Conservation (phyloP, 2,888 invertebrate genomes). For the Drosophila macrospina region DNA sequence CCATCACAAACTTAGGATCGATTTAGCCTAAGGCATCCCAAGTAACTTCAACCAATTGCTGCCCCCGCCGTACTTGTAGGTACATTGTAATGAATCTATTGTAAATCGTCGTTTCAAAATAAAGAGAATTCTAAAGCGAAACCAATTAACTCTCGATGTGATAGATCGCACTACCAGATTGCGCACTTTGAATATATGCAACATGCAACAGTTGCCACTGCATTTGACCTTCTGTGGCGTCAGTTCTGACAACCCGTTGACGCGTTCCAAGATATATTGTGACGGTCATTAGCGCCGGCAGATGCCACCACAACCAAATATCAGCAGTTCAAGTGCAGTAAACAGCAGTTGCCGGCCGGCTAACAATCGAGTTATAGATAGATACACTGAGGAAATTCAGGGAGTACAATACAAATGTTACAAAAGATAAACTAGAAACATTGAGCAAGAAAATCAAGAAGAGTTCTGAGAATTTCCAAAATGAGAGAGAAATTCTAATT, state of each 20-base stretch:
- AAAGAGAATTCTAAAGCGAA: slow-evolving; percentile 56
- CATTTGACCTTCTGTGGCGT: slow-evolving; percentile 66
- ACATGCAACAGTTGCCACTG: slow-evolving; percentile 38
- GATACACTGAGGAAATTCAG: slow-evolving; percentile 8
- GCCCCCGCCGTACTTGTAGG: slow-evolving; percentile 34
- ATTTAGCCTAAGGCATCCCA: slow-evolving; percentile 30
- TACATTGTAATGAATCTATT: slow-evolving; percentile 50
- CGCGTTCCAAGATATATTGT: slow-evolving; percentile 53
- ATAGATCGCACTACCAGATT: slow-evolving; percentile 19
- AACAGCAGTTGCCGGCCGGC: slow-evolving; percentile 46
- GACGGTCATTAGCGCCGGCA: slow-evolving; percentile 61
- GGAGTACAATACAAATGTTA: too few species aligned
- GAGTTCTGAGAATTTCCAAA: too few species aligned
- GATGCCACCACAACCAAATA: slow-evolving; percentile 60
- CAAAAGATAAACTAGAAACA: too few species aligned
- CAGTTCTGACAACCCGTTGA: slow-evolving; percentile 64
- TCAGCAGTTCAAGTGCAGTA: slow-evolving; percentile 74
- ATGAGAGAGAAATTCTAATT: too few species aligned
- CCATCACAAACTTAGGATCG: slow-evolving; percentile 38
- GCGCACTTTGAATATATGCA: slow-evolving; percentile 47
- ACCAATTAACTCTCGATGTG: slow-evolving; percentile 36
- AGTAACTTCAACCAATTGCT: slow-evolving; percentile 31
- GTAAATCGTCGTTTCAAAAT: slow-evolving; percentile 65
- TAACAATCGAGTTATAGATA: slow-evolving; percentile 10
- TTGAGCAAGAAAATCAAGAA: too few species aligned